phyloP scores from a whole-genome alignment of 1,140 invertebrate genomes.

The Globodera rostochiensis region DNA sequence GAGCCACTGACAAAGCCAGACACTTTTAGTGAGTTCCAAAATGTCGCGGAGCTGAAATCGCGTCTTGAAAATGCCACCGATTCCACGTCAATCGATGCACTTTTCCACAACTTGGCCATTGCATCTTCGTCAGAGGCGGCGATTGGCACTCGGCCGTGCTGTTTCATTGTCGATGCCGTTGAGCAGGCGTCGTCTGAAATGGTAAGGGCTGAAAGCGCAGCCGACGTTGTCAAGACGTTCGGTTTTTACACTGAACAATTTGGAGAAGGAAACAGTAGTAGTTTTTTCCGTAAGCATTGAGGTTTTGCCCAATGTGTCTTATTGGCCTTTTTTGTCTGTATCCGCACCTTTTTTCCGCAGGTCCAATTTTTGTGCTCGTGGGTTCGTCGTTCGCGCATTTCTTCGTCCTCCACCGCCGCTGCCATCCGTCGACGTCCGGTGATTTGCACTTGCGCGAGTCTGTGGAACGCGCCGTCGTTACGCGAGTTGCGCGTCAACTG shows the following conservation, averaged over 20 bases:
- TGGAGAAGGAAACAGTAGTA: background rate
- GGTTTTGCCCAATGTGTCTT: too few species aligned
- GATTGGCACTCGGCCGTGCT: slow-evolving; percentile 7
- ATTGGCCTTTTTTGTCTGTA: too few species aligned
- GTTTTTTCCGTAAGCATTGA: background rate
- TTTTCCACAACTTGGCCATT: slow-evolving; percentile 14
- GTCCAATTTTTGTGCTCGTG: slow-evolving; percentile 20
- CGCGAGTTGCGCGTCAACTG: slow-evolving; percentile 14
- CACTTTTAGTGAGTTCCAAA: slow-evolving; percentile 27
- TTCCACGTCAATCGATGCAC: slow-evolving; percentile 5
- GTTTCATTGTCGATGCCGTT: slow-evolving; percentile 29
- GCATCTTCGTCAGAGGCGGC: background rate
- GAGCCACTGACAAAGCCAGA: too few species aligned
- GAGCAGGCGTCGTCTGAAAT: slow-evolving; percentile 27
- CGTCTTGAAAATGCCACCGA: slow-evolving; percentile 28
- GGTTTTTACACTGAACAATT: background rate
- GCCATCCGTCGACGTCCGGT: slow-evolving; percentile 11
- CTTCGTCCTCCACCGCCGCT: background rate
- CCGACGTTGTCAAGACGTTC: too few species aligned
- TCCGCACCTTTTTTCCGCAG: background rate
- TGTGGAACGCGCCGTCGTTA: slow-evolving; percentile 15
- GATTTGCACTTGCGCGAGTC: slow-evolving; percentile 14
- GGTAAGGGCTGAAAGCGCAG: background rate
- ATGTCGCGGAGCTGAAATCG: slow-evolving; percentile 20
- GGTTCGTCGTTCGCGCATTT: slow-evolving; percentile 5